Percentiles rank a stretch among this genome's conserved stretches.
These are phyloP conservation scores for Cyanoramphus novaezelandiae DNA, from an alignment of 2,113 vertebrate species.

Conservation along the genomic window DNA sequence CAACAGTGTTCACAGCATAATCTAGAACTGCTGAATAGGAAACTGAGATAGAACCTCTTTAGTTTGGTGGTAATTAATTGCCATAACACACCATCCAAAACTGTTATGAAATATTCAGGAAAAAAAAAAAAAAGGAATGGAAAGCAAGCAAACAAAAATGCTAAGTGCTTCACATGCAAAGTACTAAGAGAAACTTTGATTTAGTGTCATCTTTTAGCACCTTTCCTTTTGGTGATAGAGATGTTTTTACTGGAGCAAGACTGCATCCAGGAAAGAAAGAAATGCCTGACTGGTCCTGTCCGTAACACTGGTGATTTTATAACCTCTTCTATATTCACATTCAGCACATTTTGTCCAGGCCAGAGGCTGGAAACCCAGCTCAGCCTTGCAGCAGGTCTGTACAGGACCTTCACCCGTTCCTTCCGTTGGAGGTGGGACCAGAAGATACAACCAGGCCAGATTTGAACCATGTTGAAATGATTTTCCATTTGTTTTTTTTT, in stretches of 20 bases:
- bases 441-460: background rate
- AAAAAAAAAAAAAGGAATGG: background rate
- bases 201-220: background rate
- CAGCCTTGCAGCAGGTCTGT: background rate
- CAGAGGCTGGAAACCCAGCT: background rate
- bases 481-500: accelerated
- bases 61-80: background rate
- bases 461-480: background rate
- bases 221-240: background rate
- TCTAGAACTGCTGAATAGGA: background rate
- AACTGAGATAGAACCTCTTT: background rate
- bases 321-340: too few species aligned
- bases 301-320: accelerated
- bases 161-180: too few species aligned
- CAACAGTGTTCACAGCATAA: accelerated
- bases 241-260: background rate
- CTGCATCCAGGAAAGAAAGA: too few species aligned
- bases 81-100: background rate
- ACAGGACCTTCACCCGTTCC: background rate
- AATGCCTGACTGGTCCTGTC: too few species aligned
- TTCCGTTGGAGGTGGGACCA: background rate
- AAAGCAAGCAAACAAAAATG: background rate
- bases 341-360: background rate
- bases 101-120: background rate
- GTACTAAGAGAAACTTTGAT: too few species aligned